Evolutionary conservation across 2,888 invertebrate species (phyloP), one percentile per base, ranked within the genome.

Genomic region (Drepanosiphum platanoidis): DNA sequence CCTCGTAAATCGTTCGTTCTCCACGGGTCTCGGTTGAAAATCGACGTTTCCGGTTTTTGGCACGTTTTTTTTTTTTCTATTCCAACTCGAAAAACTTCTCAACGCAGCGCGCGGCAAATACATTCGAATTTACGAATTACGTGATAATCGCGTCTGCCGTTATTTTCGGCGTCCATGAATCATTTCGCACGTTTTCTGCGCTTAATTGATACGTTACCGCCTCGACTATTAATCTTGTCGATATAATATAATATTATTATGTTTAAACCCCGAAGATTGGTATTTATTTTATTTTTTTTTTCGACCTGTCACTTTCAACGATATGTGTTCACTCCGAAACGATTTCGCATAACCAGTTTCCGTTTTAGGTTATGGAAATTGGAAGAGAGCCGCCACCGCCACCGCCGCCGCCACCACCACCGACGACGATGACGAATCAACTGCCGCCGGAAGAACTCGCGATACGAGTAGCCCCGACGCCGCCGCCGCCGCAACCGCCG

Each of bases 181-280:
- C 68, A 36, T 68, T 80, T 46, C 27, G 36, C 13, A 7, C 68
- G 34, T 68, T 78, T n/a, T 30, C 32, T 68, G 18, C 42, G n/a
- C 66, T 13, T 68, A 80, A 81, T 71, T 36, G 58, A 71, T 71
- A 81, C 71, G 81, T 81, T 81, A 58, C 52, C 70, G 36, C 34
- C 58, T 58, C 27, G 22, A 5, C 36, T 52, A 39, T 58, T 30
- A 81, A 71, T 81, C 81, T 32, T 79, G n/a, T 46, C 42, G n/a
- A 68, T 68, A 42, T 68, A 34, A 68, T 64, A 32, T 79, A n/a
- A n/a, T n/a, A n/a, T n/a, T n/a, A n/a, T n/a, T n/a, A n/a, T n/a
- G n/a, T n/a, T n/a, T n/a, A 36, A 70, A 68, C 46, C 34, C 52
- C 15, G 27, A 80, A 70, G 27, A 80, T 36, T 18, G 52, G 18